Conservation (phyloP, 2,888 invertebrate species). For the Oeneis ivallda region DNA sequence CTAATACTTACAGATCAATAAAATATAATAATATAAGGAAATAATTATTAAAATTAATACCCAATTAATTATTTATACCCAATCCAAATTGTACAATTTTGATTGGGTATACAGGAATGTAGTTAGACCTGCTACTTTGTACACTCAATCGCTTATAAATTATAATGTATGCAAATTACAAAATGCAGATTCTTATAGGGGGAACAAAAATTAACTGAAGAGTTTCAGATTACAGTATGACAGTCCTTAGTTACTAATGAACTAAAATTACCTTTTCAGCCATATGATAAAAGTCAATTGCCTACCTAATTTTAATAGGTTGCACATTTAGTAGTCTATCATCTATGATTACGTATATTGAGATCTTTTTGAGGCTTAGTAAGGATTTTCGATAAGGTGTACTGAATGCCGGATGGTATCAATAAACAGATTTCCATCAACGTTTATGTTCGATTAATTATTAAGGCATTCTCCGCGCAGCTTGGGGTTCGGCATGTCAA, state of each 20-base stretch:
- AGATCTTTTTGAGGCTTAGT: not conserved
- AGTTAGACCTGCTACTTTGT: too few relatives aligned
- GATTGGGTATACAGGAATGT: too few relatives aligned
- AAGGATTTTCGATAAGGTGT: not conserved
- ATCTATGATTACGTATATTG: not conserved
- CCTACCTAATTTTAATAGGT: not conserved
- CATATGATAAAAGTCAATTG: not conserved
- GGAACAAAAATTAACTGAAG: not conserved
- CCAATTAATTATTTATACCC: too few relatives aligned
- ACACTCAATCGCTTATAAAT: too few relatives aligned
- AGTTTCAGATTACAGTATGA: not conserved
- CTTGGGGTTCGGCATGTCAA: slow-evolving; percentile 66
- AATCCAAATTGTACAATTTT: too few relatives aligned
- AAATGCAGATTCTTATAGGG: too few relatives aligned
- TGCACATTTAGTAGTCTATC: not conserved
- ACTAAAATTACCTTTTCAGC: not conserved
- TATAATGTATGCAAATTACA: too few relatives aligned
- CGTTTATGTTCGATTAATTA: slow-evolving; percentile 73
- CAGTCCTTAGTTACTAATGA: not conserved
- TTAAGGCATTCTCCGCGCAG: slow-evolving; percentile 69
- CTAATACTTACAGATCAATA: too few relatives aligned
- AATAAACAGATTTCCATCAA: slow-evolving; percentile 57
- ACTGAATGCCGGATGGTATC: slow-evolving; percentile 29
- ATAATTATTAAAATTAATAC: too few relatives aligned
- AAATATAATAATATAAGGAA: too few relatives aligned